Evolutionary conservation across 2,888 invertebrate species (phyloP).

Genomic region (Spodoptera littoralis): DNA sequence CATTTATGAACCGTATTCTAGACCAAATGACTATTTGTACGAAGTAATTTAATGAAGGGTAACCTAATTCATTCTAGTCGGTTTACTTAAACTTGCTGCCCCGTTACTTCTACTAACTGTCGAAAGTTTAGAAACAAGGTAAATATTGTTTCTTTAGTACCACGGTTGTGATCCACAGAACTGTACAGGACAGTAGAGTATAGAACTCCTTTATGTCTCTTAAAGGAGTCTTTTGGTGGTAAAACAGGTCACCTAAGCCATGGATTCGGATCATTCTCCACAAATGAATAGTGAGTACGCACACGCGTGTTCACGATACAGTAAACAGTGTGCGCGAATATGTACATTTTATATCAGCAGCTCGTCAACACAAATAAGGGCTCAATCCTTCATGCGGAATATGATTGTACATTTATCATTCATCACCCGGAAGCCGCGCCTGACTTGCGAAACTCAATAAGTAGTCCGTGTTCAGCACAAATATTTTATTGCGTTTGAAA

Average conservation of each 20-base stretch:
- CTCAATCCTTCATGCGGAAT: constrained; percentile 53
- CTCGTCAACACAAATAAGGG: constrained; percentile 53
- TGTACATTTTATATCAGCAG: constrained; percentile 55
- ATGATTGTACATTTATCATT: constrained; percentile 58
- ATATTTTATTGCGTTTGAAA: constrained; percentile 43
- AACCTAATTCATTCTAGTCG: constrained; percentile 62
- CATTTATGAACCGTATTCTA: constrained; percentile 29
- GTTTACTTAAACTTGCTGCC: constrained; percentile 64
- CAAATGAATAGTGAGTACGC: neutral
- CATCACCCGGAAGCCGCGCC: constrained; percentile 45
- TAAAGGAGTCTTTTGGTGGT: no score
- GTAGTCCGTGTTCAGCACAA: constrained; percentile 34
- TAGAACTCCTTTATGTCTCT: neutral
- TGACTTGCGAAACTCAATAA: constrained; percentile 52
- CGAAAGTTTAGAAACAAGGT: constrained; percentile 74
- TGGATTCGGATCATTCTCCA: no score
- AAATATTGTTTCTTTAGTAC: constrained; percentile 73
- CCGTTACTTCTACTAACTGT: constrained; percentile 66
- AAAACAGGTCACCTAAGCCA: no score
- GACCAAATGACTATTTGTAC: constrained; percentile 29
- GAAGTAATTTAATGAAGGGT: constrained; percentile 58
- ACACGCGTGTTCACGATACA: constrained; percentile 26
- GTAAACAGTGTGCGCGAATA: constrained; percentile 33
- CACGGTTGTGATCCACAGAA: constrained; percentile 50
- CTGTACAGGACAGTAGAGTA: constrained; percentile 16